These are phyloP conservation scores for Coilia nasus DNA, from an alignment of 2,797 vertebrate genomes.

Conservation along the genomic window DNA sequence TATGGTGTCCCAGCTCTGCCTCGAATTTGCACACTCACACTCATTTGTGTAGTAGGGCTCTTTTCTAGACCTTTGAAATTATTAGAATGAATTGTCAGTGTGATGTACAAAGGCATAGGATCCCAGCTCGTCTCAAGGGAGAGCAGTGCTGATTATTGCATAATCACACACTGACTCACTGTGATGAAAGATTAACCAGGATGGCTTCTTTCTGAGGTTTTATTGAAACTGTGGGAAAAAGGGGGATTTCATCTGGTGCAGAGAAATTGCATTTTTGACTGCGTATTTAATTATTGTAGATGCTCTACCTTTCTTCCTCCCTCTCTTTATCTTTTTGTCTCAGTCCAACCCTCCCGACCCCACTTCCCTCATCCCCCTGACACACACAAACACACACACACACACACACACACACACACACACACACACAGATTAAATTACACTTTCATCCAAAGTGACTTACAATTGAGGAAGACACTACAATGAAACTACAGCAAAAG, in stretches of 20 bases:
- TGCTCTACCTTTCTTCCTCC: not conserved
- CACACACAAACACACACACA: too few species aligned
- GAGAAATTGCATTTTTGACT: constrained; percentile 8
- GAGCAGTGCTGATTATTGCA: constrained; percentile 20
- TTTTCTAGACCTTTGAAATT: constrained; percentile 39
- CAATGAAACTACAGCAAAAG: too few species aligned
- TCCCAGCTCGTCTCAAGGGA: not conserved
- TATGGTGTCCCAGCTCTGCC: not conserved
- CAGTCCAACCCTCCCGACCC: not conserved
- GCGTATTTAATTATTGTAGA: constrained; percentile 1
- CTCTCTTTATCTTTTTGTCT: not conserved
- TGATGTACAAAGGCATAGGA: not conserved
- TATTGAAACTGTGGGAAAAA: constrained; percentile 1
- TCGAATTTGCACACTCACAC: not conserved
- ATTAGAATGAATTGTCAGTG: constrained; percentile 59
- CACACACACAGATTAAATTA: too few species aligned
- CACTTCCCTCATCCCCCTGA: not conserved
- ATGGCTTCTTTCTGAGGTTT: constrained; percentile 16
- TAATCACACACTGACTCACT: constrained; percentile 16
- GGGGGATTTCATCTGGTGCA: not conserved
- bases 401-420: too few species aligned
- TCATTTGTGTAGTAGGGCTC: not conserved
- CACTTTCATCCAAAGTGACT: too few species aligned
- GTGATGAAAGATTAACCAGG: constrained; percentile 17
- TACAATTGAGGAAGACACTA: too few species aligned